Base-by-base conservation (phyloP, 1,140 invertebrate genomes). In the Pantala flavescens region DNA sequence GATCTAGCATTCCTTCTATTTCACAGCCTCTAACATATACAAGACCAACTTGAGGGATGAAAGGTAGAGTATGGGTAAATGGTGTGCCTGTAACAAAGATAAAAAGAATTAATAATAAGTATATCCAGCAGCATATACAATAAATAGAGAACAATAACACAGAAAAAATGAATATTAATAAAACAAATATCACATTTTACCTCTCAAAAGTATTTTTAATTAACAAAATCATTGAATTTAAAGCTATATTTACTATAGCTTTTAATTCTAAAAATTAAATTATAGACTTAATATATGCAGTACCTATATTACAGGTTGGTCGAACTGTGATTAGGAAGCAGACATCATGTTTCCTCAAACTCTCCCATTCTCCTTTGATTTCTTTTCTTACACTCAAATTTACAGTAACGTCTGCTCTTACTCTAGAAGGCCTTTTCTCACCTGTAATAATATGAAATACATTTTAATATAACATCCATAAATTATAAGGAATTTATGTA, bases 1-100 rank as follows among this genome's bases (percentile, higher is more conserved):
- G 90, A 82, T 99, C 97, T n/a, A 99, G 82, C 93, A 99, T 96
- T 19, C 98, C 98, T 84, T 99, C 97, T 24, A 99, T 90, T 84
- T 99, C 98, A 85, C 98, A 99, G 0, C 98, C 98, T 55, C 98
- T 86, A 0, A 99, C 95, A 81, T 90, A 94, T 0, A 89, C 88
- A 71, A 99, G 85, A 0, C 97, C 96, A 49, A 97, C 93, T 86
- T 98, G 94, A 0, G 93, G 89, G 71, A 95, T 87, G 81, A 98
- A 97, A 11, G 93, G 90, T 71, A 91, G 84, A 77, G 91, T 89
- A 77, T 90, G 89, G 80, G 92, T 90, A 79, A 93, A 94, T 80
- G 90, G 90, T 0, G 92, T 93, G 73, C 90, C 90, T 89, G 78
- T 14, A 80, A 73, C 72, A 70, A 76, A 78, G 83, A 84, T 11